Percentiles rank a stretch among this genome's conserved stretches.
phyloP scores from a whole-genome alignment of 2,113 vertebrate genomes.

The Myodes glareolus region DNA sequence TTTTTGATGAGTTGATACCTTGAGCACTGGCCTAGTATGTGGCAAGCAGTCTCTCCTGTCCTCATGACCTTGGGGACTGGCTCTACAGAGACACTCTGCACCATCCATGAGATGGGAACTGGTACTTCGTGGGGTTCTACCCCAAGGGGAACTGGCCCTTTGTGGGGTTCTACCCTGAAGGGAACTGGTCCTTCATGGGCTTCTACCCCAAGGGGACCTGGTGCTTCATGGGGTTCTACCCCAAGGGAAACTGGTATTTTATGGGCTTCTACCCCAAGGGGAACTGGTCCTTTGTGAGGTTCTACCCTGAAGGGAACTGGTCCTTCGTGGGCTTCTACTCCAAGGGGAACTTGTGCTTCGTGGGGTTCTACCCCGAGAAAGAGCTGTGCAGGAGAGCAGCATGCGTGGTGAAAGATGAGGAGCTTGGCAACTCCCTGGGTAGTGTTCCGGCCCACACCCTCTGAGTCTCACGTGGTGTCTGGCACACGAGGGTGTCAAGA shows the following conservation, averaged over 20 bases:
- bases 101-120: background rate
- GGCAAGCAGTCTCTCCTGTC: slow-evolving; percentile 18
- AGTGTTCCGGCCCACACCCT: background rate
- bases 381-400: background rate
- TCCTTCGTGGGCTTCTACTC: background rate
- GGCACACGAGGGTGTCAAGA: background rate
- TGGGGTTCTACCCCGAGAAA: background rate
- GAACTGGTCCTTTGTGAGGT: background rate
- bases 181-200: too few species aligned
- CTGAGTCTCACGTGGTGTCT: background rate
- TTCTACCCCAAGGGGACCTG: background rate
- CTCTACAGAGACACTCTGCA: background rate
- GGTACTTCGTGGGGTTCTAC: background rate
- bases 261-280: background rate
- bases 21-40: background rate
- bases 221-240: background rate
- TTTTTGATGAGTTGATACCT: slow-evolving; percentile 55
- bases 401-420: rapidly evolving
- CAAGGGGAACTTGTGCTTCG: background rate
- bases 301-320: background rate
- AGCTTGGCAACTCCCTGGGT: background rate
- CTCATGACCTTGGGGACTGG: slow-evolving; percentile 33
- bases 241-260: background rate
- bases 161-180: background rate
- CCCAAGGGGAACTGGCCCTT: too few species aligned